Evolutionary conservation across 2,113 vertebrate species (phyloP).

Genomic region (Xiphorhynchus elegans): DNA sequence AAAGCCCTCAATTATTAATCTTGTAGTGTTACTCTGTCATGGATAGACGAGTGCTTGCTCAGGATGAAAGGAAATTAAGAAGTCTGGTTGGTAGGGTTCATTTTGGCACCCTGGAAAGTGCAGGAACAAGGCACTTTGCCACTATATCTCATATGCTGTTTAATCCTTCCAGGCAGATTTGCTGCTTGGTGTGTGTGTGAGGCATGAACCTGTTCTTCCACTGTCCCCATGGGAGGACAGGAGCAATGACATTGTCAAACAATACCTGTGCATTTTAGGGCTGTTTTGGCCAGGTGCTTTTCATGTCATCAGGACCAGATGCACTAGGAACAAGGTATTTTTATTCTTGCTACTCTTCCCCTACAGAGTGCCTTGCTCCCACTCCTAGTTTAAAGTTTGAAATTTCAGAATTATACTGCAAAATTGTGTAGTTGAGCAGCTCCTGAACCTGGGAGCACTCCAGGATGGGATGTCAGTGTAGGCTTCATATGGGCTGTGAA

Average conservation of each 20-base stretch:
- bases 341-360: background rate
- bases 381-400: background rate
- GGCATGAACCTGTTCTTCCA: background rate
- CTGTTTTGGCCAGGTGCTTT: background rate
- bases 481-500: background rate
- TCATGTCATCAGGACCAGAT: background rate
- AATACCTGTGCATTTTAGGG: background rate
- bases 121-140: background rate
- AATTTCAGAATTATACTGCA: background rate
- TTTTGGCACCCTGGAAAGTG: background rate
- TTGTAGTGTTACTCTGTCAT: background rate
- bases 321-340: background rate
- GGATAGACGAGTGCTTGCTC: background rate
- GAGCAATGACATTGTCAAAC: background rate
- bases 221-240: background rate
- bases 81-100: background rate
- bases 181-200: background rate
- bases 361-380: background rate
- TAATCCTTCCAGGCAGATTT: background rate
- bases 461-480: background rate
- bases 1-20: background rate
- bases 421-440: background rate
- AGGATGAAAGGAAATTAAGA: background rate
- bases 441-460: background rate
- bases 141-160: background rate